phyloP scores from a whole-genome alignment of 2,797 vertebrate genomes.

The Pampus argenteus region DNA sequence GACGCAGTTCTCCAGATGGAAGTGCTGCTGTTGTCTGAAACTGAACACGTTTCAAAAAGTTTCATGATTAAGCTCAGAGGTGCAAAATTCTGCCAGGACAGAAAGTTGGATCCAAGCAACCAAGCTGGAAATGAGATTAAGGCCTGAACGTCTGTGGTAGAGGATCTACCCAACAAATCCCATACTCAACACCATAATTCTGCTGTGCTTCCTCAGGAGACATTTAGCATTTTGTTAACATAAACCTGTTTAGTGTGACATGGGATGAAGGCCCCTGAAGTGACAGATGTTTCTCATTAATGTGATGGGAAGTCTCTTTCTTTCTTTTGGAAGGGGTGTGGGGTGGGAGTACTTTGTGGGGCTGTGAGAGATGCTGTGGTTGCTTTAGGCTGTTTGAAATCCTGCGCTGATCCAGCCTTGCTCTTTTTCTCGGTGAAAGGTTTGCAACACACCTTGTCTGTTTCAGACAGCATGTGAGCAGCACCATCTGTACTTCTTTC shows the following conservation, averaged over 20 bases:
- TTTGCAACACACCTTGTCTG: constrained; percentile 45
- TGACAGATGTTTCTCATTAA: constrained; percentile 82
- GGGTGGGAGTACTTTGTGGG: constrained; percentile 16
- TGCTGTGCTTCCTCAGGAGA: constrained; percentile 72
- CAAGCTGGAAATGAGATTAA: constrained; percentile 79
- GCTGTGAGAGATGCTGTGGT: constrained; percentile 50
- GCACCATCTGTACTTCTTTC: background rate
- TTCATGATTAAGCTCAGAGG: constrained; percentile 53
- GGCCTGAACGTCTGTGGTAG: constrained; percentile 62
- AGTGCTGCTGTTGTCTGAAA: constrained; percentile 38
- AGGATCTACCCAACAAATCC: constrained; percentile 66
- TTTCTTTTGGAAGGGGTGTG: constrained; percentile 7
- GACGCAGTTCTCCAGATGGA: constrained; percentile 44
- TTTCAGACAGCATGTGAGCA: constrained; percentile 54
- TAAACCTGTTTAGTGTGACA: constrained; percentile 83
- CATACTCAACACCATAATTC: constrained; percentile 57
- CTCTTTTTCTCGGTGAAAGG: constrained; percentile 28
- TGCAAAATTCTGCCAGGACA: constrained; percentile 63
- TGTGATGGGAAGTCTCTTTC: constrained; percentile 56
- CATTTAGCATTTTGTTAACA: constrained; percentile 69
- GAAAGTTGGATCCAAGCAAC: constrained; percentile 67
- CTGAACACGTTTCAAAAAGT: constrained; percentile 38
- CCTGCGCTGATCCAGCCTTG: constrained; percentile 46
- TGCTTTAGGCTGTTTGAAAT: constrained; percentile 74
- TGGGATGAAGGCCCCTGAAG: constrained; percentile 73